These are phyloP conservation scores for Leucozona laternaria DNA, from an alignment of 2,888 invertebrate genomes.

Conservation along the genomic window DNA sequence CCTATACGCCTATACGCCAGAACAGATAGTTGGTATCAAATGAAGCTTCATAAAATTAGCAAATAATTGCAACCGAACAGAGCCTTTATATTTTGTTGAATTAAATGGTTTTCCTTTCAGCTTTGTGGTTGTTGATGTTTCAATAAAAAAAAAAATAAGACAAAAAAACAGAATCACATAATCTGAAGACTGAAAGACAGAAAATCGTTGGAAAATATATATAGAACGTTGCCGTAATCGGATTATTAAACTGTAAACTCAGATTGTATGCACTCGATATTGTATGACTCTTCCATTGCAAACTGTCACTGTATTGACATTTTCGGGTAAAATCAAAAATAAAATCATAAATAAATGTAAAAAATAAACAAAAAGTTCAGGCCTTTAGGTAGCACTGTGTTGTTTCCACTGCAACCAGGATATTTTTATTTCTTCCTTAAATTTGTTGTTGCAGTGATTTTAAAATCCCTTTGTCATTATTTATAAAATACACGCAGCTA, in stretches of 20 bases:
- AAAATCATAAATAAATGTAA: not conserved
- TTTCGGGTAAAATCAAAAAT: conserved; percentile 26
- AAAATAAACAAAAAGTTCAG: conserved; percentile 20
- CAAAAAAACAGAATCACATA: conserved; percentile 24
- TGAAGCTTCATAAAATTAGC: not conserved
- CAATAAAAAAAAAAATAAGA: conserved; percentile 4
- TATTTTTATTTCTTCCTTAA: not conserved
- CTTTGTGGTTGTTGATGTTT: conserved; percentile 20
- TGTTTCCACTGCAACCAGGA: conserved; percentile 4
- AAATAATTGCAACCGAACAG: not conserved
- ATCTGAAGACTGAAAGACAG: conserved; percentile 42
- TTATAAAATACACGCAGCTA: conserved; percentile 13
- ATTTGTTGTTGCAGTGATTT: conserved; percentile 29
- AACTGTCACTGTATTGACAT: conserved; percentile 38
- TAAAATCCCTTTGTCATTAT: conserved; percentile 54
- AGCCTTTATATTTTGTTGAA: not conserved
- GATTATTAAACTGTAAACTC: conserved; percentile 70
- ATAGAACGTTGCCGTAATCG: conserved; percentile 58
- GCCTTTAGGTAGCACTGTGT: conserved; percentile 23
- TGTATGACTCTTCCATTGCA: conserved; percentile 37
- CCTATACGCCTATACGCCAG: too few species aligned
- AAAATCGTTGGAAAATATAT: conserved; percentile 35
- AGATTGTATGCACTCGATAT: conserved; percentile 42
- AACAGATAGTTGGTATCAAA: too few species aligned
- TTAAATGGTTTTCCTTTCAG: conserved; percentile 14